Percentiles rank a stretch among this genome's conserved stretches.
These are phyloP conservation scores for Meloidogyne exigua DNA, from an alignment of 1,140 invertebrate genomes.

Conservation along the genomic window DNA sequence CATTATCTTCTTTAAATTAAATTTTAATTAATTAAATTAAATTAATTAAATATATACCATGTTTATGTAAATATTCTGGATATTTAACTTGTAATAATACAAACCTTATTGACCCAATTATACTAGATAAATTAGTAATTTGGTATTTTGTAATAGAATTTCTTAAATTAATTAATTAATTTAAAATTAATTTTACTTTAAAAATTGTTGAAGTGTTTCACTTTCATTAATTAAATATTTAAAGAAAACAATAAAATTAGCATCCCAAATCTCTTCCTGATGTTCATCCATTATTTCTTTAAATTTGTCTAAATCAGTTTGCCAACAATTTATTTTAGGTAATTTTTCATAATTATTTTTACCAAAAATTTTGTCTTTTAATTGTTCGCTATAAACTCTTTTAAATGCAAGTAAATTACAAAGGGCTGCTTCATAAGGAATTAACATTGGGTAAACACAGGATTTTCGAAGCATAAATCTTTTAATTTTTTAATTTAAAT, in stretches of 20 bases:
- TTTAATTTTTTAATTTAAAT: not conserved
- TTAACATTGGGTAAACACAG: not conserved
- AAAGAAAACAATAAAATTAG: not conserved
- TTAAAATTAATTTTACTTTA: not conserved
- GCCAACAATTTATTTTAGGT: not conserved
- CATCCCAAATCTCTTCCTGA: not conserved
- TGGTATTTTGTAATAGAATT: no score
- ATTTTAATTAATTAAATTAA: not conserved
- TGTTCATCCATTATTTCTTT: not conserved
- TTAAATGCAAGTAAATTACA: not conserved
- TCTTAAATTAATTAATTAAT: no score
- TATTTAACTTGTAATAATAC: not conserved
- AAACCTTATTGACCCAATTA: not conserved
- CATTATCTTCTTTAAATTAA: not conserved
- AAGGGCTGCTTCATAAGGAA: not conserved
- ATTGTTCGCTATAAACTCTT: not conserved
- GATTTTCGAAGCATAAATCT: not conserved
- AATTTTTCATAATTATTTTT: constrained; percentile 3
- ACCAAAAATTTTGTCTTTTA: not conserved
- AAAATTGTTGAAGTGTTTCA: not conserved
- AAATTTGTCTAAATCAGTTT: not conserved
- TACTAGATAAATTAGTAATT: no score
- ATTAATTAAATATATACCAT: not conserved
- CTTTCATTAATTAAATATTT: not conserved
- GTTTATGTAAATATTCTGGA: not conserved